Percentiles rank a stretch among this genome's conserved stretches.
Conservation (phyloP, 1,140 invertebrate genomes). For the Pissodes strobi region DNA sequence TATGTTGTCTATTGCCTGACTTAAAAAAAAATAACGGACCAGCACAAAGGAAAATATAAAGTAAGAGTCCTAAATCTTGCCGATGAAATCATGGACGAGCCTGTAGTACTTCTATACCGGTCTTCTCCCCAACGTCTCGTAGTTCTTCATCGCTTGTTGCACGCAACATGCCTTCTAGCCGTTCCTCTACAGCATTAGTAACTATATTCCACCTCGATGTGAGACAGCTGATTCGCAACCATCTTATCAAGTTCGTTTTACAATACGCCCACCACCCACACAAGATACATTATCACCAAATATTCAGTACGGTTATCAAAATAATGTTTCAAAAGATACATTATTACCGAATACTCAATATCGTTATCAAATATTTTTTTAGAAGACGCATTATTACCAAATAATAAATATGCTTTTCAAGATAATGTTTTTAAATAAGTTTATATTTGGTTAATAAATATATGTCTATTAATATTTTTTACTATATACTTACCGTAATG, state of each 20-base stretch:
- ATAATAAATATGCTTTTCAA: too few relatives aligned
- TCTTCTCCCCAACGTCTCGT: constrained; percentile 12
- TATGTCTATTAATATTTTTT: too few relatives aligned
- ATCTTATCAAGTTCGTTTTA: constrained; percentile 16
- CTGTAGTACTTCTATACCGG: constrained; percentile 5
- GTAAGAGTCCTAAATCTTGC: constrained; percentile 34
- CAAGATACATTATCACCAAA: constrained; percentile 21
- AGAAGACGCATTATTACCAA: too few relatives aligned
- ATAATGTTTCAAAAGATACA: too few relatives aligned
- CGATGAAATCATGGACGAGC: too few relatives aligned
- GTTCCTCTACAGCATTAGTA: constrained; percentile 20
- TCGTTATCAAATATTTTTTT: too few relatives aligned
- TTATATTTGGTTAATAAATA: too few relatives aligned
- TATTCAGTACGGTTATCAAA: constrained; percentile 10
- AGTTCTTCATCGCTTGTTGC: constrained; percentile 13
- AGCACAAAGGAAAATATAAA: constrained; percentile 38
- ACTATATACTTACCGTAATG: too few relatives aligned
- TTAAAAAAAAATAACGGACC: constrained; percentile 38
- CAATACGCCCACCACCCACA: background rate
- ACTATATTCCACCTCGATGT: constrained; percentile 11
- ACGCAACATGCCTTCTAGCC: constrained; percentile 16
- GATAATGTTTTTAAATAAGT: too few relatives aligned
- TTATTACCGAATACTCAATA: too few relatives aligned
- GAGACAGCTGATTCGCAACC: constrained; percentile 18
- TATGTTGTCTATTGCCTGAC: constrained; percentile 32